Evolutionary conservation across 2,888 invertebrate genomes (phyloP).

Genomic region (Lymantria monacha): DNA sequence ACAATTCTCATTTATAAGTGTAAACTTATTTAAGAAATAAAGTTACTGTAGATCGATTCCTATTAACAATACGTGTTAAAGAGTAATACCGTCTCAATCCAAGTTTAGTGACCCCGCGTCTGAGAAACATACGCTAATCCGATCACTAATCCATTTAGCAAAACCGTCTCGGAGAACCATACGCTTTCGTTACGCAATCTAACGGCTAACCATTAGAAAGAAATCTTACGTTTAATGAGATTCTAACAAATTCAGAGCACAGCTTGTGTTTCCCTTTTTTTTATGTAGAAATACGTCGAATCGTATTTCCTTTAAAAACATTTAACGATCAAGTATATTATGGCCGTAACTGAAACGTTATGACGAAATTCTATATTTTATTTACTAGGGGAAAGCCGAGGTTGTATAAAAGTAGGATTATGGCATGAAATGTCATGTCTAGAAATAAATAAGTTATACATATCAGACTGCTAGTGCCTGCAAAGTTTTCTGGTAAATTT

Average conservation of each 20-base stretch:
- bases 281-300: neutral
- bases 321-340: constrained; percentile 6
- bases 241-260: constrained; percentile 6
- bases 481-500: constrained; percentile 46
- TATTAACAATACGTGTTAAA: constrained; percentile 24
- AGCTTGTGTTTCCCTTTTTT: constrained; percentile 5
- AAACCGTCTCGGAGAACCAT: constrained; percentile 34
- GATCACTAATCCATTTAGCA: constrained; percentile 48
- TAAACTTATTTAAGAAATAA: neutral
- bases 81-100: constrained; percentile 31
- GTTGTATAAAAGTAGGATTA: constrained; percentile 34
- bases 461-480: constrained; percentile 27
- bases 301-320: constrained; percentile 2
- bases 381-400: constrained; percentile 5
- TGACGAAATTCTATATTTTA: constrained; percentile 18
- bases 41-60: constrained; percentile 13
- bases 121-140: constrained; percentile 43
- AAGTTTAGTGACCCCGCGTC: constrained; percentile 46
- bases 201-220: constrained; percentile 10
- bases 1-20: too few species aligned
- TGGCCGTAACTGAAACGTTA: neutral
- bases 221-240: constrained; percentile 7
- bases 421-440: constrained; percentile 40
- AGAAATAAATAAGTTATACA: constrained; percentile 37
- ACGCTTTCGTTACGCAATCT: constrained; percentile 37